These are phyloP conservation scores for Drosophila multiciliata DNA, from an alignment of 2,888 invertebrate species.

Conservation along the genomic window DNA sequence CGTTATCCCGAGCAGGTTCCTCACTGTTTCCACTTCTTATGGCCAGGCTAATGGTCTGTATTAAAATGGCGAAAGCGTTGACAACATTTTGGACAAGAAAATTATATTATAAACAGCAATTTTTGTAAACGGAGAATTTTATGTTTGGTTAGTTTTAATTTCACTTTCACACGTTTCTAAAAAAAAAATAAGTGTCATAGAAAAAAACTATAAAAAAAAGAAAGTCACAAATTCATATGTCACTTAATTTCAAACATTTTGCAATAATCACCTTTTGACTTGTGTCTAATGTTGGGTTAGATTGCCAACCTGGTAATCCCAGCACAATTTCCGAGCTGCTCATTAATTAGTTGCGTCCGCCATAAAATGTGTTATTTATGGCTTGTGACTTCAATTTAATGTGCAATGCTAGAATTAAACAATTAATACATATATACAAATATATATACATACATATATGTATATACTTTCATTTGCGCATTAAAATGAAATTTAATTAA, in stretches of 20 bases:
- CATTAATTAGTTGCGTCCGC: constrained; percentile 46
- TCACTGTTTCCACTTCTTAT: not conserved
- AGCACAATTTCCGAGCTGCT: constrained; percentile 22
- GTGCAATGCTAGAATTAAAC: constrained; percentile 19
- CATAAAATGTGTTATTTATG: constrained; percentile 55
- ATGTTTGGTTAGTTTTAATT: not conserved
- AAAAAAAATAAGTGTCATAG: not conserved
- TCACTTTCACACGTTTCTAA: not conserved
- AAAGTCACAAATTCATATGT: constrained; percentile 19
- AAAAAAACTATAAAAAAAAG: constrained; percentile 4
- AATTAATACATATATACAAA: constrained; percentile 13
- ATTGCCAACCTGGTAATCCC: constrained; percentile 15
- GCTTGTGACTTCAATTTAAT: constrained; percentile 23
- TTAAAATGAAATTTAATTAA: constrained; percentile 70
- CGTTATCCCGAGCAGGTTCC: constrained; percentile 24
- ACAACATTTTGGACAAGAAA: not conserved
- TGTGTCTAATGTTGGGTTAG: constrained; percentile 23
- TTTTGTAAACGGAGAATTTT: not conserved
- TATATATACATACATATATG: constrained; percentile 6
- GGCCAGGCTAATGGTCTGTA: not conserved
- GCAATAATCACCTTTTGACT: constrained; percentile 37
- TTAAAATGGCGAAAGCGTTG: not conserved
- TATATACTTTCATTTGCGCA: constrained; percentile 54
- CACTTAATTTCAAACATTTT: not conserved
- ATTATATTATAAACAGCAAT: not conserved